These are phyloP conservation scores for Tachysurus vachellii DNA, from an alignment of 2,113 vertebrate genomes.

Conservation along the genomic window DNA sequence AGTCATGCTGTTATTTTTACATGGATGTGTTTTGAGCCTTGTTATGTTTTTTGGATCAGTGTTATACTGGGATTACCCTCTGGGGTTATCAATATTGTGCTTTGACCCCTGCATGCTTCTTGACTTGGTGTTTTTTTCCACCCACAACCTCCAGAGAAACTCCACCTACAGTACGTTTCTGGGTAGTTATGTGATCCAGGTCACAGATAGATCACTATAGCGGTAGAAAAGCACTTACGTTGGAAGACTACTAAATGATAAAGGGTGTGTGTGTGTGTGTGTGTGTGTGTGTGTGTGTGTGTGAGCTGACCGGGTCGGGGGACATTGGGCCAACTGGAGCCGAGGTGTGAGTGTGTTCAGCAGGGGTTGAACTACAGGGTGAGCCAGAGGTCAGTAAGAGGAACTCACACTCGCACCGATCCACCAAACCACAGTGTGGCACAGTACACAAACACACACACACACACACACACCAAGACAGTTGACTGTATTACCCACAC, in stretches of 20 bases:
- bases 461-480: neutral
- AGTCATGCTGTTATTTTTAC: neutral
- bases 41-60: neutral
- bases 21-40: neutral
- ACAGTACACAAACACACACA: neutral
- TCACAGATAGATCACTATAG: neutral
- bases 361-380: constrained; percentile 35
- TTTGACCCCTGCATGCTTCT: neutral
- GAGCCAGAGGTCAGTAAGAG: constrained; percentile 52
- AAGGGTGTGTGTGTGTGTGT: constrained; percentile 8
- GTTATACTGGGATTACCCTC: neutral
- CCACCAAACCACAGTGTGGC: constrained; percentile 42
- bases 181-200: neutral
- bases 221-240: neutral
- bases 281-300: constrained; percentile 18
- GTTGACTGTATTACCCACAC: constrained; percentile 6
- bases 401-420: constrained; percentile 35
- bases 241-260: neutral
- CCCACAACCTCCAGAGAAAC: neutral
- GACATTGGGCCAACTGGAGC: constrained; percentile 44
- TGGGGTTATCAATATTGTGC: neutral
- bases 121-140: neutral
- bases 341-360: constrained; percentile 52
- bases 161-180: neutral
- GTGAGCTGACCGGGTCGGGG: constrained; percentile 38